phyloP scores from a whole-genome alignment of 2,888 invertebrate species.

The Tethea ocularis region DNA sequence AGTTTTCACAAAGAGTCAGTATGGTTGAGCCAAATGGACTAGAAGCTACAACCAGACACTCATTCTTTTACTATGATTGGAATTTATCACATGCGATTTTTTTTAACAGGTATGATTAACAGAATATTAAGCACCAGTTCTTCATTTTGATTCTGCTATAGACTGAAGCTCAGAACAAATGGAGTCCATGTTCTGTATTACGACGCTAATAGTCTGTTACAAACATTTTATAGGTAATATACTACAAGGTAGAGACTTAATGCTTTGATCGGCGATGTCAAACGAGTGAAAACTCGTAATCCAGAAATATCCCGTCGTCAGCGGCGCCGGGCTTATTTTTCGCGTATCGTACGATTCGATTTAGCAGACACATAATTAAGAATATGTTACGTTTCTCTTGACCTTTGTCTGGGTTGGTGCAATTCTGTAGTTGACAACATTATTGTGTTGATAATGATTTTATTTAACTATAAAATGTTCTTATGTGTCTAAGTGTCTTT shows the following conservation, averaged over 20 bases:
- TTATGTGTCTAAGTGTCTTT: neutral
- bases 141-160: too few species aligned
- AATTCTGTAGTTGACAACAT: conserved; percentile 24
- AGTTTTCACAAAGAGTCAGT: neutral
- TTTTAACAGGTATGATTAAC: too few species aligned
- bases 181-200: neutral
- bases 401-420: conserved; percentile 34
- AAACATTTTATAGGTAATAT: neutral
- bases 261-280: conserved; percentile 43
- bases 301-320: conserved; percentile 45
- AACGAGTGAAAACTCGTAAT: conserved; percentile 32
- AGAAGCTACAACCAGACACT: neutral
- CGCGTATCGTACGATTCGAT: conserved; percentile 35
- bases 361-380: conserved; percentile 39
- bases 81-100: too few species aligned
- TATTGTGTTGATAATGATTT: conserved; percentile 8
- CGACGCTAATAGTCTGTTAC: neutral
- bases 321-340: conserved; percentile 37
- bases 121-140: too few species aligned
- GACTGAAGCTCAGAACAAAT: neutral
- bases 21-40: neutral
- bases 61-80: too few species aligned
- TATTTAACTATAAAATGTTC: conserved; percentile 1
- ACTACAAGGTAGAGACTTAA: neutral
- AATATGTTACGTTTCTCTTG: conserved; percentile 23